A percentile compares a stretch with the other conserved stretches of the same genome.
Conservation (phyloP, 2,797 vertebrate genomes). For the Bryconaethiops microstoma region DNA sequence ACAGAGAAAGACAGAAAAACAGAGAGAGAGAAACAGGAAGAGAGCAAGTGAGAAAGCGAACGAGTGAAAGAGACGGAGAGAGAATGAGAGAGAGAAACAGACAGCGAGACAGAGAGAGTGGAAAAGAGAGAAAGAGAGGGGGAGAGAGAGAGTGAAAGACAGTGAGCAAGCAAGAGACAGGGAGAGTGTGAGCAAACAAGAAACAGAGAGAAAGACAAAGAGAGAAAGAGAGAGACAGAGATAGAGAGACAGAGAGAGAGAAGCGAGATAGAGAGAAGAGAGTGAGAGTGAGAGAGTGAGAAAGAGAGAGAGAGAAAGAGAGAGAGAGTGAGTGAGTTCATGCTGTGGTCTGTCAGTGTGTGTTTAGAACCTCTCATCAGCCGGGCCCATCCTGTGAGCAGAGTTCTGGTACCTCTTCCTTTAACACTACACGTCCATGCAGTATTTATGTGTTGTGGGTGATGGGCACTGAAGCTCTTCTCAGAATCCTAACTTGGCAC, state of each 20-base stretch:
- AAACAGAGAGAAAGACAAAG: too few species aligned
- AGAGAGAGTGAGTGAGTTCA: conserved; percentile 1
- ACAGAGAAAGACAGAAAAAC: too few species aligned
- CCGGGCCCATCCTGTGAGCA: conserved; percentile 46
- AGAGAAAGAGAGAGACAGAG: too few species aligned
- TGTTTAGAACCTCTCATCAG: conserved; percentile 56
- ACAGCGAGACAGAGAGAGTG: neutral
- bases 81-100: too few species aligned
- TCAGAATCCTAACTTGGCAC: conserved; percentile 18
- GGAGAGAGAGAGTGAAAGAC: conserved; percentile 2
- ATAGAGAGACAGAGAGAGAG: too few species aligned
- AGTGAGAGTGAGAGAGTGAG: neutral
- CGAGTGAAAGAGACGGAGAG: neutral
- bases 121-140: too few species aligned
- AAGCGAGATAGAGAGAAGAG: neutral
- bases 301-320: too few species aligned
- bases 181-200: too few species aligned
- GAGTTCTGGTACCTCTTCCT: conserved; percentile 35
- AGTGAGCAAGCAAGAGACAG: too few species aligned
- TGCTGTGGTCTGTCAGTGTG: conserved; percentile 51
- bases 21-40: neutral
- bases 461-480: conserved; percentile 16
- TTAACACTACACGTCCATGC: conserved; percentile 52
- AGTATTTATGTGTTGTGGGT: conserved; percentile 54
- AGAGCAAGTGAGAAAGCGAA: neutral